A percentile compares a stretch with the other conserved stretches of the same genome.
Conservation (phyloP, 2,113 vertebrate genomes). For the Vireo altiloquus region DNA sequence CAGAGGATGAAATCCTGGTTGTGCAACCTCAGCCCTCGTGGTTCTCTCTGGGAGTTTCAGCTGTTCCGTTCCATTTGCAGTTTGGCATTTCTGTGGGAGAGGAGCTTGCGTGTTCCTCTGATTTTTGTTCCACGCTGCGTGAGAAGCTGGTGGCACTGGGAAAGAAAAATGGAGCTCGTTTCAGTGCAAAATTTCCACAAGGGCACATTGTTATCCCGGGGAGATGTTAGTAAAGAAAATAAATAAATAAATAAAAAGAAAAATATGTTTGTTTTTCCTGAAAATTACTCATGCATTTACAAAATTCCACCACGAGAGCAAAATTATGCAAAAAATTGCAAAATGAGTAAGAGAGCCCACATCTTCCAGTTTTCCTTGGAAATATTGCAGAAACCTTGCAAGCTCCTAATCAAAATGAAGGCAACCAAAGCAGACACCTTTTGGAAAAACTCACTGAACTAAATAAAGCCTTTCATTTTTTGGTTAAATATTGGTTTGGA, state of each 20-base stretch:
- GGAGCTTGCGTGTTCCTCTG: not conserved
- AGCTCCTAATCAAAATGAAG: not conserved
- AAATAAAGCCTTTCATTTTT: not conserved
- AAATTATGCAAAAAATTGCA: not conserved
- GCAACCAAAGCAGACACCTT: not conserved
- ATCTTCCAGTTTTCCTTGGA: not conserved
- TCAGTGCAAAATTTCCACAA: not conserved
- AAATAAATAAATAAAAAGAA: too few relatives aligned
- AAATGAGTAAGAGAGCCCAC: not conserved
- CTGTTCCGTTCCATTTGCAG: not conserved
- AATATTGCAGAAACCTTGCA: not conserved
- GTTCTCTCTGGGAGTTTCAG: not conserved
- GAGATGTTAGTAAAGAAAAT: not conserved
- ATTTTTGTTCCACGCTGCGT: not conserved
- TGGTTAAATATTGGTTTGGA: not conserved
- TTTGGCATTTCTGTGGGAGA: not conserved
- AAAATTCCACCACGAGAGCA: not conserved
- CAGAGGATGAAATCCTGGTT: not conserved
- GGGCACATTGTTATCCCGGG: not conserved
- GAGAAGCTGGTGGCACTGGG: not conserved
- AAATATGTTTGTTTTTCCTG: not conserved
- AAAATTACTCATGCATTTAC: not conserved
- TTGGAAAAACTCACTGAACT: not conserved
- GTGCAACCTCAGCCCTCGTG: not conserved
- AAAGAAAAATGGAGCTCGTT: accelerated